phyloP scores from a whole-genome alignment of 2,888 invertebrate species.

The Tenodera sinensis region DNA sequence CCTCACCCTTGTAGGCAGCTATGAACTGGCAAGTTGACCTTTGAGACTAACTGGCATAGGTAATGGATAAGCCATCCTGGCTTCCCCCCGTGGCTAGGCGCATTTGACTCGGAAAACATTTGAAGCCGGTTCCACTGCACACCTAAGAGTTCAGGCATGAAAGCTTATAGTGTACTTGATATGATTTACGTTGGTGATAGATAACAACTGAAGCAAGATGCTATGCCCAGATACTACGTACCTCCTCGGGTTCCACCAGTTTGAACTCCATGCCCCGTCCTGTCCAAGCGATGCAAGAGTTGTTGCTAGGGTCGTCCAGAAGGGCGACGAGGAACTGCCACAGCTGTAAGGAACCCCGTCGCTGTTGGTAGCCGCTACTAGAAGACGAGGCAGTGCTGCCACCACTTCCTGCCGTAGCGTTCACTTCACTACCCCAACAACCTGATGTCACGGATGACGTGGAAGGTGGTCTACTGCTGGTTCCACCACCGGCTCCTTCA shows the following conservation, averaged over 20 bases:
- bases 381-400: background rate
- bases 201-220: too few relatives aligned
- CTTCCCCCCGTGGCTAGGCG: too few relatives aligned
- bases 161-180: too few relatives aligned
- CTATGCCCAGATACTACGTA: conserved; percentile 35
- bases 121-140: too few relatives aligned
- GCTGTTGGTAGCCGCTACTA: conserved; percentile 44
- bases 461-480: conserved; percentile 16
- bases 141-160: too few relatives aligned
- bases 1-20: too few relatives aligned
- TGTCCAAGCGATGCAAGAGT: conserved; percentile 90
- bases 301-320: conserved; percentile 65
- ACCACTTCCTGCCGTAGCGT: background rate
- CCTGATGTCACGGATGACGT: conserved; percentile 28
- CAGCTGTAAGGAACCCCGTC: conserved; percentile 84
- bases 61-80: too few relatives aligned
- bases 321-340: conserved; percentile 93
- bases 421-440: background rate
- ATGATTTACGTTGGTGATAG: too few relatives aligned
- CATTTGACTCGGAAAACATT: too few relatives aligned
- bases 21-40: too few relatives aligned
- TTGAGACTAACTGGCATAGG: too few relatives aligned
- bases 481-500: background rate
- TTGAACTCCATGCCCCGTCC: conserved; percentile 94
- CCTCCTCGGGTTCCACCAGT: conserved; percentile 93